Base-by-base conservation (phyloP, 1,140 invertebrate species). In the Drosophila fuyamai region DNA sequence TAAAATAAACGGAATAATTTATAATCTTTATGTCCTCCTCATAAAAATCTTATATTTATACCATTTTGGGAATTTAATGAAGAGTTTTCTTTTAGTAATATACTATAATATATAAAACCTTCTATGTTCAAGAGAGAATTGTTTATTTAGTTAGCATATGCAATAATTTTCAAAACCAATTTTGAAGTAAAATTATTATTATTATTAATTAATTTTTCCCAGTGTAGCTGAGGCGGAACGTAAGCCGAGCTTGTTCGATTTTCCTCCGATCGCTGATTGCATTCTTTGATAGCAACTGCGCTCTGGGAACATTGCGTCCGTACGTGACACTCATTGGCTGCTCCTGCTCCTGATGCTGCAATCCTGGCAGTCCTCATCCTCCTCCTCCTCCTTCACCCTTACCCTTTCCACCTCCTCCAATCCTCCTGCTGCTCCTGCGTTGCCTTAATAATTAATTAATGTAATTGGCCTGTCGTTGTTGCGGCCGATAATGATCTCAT, bases 401-500 rank as follows among this genome's bases (percentile, higher is more conserved):
- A 4, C 41, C 5, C 1, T 27, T 29, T 35, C 38, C 23, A 1
- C 14, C 29, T 50, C 23, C 46, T 41, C 55, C 46, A 2, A 48
- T 18, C 29, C 70, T 66, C 23, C 46, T 40, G 54, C 63, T 58
- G 47, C 76, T 51, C 44, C 71, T 70, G 60, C 62, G 76, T 76
- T 84, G 79, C 63, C 84, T 88, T 91, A 91, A 91, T 90, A 90
- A 90, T 90, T 90, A 90, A 90, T 90, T 90, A 90, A 90, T 90
- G 88, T 90, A 90, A 90, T 90, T 91, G 88, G 88, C 82, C 88
- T 91, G 88, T 91, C 88, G 88, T 91, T 91, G 88, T 90, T 77
- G 68, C 59, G 56, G 56, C 72, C 78, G 88, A 90, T 88, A 90
- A 90, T 90, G 82, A 90, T 91, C 88, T 81, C 82, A 90, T 83